Evolutionary conservation across 1,140 invertebrate species (phyloP).

Genomic region (Drosophila varians): DNA sequence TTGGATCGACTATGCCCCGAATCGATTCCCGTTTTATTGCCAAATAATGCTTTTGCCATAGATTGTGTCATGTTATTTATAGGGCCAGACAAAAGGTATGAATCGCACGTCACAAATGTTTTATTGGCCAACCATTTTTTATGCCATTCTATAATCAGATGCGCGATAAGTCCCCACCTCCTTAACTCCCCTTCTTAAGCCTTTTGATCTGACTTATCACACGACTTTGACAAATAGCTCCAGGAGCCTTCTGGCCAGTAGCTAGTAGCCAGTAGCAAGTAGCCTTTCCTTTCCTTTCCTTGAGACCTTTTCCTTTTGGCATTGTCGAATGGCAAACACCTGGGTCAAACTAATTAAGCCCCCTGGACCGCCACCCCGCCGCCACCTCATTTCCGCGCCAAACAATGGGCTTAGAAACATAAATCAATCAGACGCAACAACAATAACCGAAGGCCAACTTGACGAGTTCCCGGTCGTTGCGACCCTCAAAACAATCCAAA

Average conservation of each 20-base stretch:
- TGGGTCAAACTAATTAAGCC: conserved; percentile 78
- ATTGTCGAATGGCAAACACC: conserved; percentile 31
- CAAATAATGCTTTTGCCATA: conserved; percentile 77
- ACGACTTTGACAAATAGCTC: conserved; percentile 68
- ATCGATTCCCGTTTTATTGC: conserved; percentile 83
- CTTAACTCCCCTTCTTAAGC: conserved; percentile 8
- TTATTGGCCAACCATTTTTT: conserved; percentile 80
- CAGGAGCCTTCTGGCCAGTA: too few relatives aligned
- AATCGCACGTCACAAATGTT: conserved; percentile 80
- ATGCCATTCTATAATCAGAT: conserved; percentile 78
- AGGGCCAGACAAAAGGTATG: conserved; percentile 72
- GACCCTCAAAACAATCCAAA: conserved; percentile 50
- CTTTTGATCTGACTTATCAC: conserved; percentile 61
- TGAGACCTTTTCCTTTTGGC: conserved; percentile 39
- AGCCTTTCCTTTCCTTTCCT: too few relatives aligned
- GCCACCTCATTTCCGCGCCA: conserved; percentile 2
- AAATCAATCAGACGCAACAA: conserved; percentile 73
- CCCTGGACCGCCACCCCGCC: conserved; percentile 14
- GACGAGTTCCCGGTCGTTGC: conserved; percentile 60
- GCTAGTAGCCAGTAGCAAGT: too few relatives aligned
- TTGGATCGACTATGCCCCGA: conserved; percentile 49
- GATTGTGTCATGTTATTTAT: conserved; percentile 83
- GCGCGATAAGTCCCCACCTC: conserved; percentile 67
- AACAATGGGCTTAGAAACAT: conserved; percentile 72
- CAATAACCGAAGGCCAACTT: conserved; percentile 54